These are phyloP conservation scores for Umimayanthus kanabou DNA, from an alignment of 92 coral and sea anemone genomes.

Conservation along the genomic window DNA sequence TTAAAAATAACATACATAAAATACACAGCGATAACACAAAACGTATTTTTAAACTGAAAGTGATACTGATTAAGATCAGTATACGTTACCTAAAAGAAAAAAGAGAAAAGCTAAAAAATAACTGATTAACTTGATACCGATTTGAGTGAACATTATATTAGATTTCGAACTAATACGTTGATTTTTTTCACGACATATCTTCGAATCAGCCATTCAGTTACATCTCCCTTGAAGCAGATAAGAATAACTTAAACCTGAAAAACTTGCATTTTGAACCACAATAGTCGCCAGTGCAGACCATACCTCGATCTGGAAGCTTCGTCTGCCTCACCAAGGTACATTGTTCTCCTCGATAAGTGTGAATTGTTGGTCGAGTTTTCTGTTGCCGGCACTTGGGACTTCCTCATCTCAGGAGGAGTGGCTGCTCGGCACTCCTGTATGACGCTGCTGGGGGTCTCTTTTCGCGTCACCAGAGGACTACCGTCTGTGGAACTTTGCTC, in stretches of 20 bases:
- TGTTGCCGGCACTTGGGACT: slow-evolving; percentile 4
- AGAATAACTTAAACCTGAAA: too few species aligned
- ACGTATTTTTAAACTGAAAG: too few species aligned
- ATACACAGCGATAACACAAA: background rate
- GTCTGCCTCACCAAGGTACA: slow-evolving; percentile 12
- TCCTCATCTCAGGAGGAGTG: slow-evolving; percentile 46
- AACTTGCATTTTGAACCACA: background rate
- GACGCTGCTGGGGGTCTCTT: background rate
- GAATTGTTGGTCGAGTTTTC: background rate
- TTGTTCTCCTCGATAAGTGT: background rate
- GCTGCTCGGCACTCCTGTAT: background rate
- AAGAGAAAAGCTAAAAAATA: background rate
- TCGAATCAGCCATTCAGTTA: too few species aligned
- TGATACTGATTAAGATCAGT: too few species aligned
- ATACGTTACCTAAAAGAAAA: background rate
- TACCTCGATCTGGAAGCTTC: slow-evolving; percentile 3
- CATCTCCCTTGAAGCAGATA: too few species aligned
- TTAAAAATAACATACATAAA: background rate
- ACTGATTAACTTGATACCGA: background rate
- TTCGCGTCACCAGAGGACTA: slow-evolving; percentile 44
- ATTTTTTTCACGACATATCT: background rate
- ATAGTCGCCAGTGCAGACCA: background rate
- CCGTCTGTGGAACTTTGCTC: slow-evolving; percentile 33
- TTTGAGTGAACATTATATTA: background rate
- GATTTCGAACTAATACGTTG: too few species aligned